Conservation (phyloP, 2,797 vertebrate species). For the Sebastes oblongus region DNA sequence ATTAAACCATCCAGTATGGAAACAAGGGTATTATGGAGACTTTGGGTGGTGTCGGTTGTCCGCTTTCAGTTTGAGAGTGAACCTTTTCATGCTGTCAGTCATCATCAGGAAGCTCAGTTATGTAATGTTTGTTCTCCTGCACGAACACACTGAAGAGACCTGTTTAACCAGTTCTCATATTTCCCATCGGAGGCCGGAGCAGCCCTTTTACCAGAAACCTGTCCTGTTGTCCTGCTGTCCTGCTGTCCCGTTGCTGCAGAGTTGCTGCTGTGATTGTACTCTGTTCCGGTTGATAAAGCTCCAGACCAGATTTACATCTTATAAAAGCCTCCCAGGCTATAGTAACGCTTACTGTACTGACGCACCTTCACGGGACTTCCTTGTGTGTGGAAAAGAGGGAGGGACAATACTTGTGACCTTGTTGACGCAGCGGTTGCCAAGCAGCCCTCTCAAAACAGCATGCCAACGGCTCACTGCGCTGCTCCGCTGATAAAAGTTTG, state of each 20-base stretch:
- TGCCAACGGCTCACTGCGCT: slow-evolving; percentile 26
- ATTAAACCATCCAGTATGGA: no score
- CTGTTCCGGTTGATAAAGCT: neutral
- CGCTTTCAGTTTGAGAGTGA: neutral
- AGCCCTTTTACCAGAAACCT: neutral
- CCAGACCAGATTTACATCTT: slow-evolving; percentile 5
- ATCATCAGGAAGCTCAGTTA: neutral
- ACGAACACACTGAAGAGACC: slow-evolving; percentile 27
- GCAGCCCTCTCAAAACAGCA: slow-evolving; percentile 70
- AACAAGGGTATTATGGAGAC: no score
- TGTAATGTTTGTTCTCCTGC: neutral
- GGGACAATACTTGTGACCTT: slow-evolving; percentile 50
- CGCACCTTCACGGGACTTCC: slow-evolving; percentile 19
- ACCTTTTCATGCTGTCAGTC: neutral
- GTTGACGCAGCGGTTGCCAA: slow-evolving; percentile 69
- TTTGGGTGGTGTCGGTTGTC: no score
- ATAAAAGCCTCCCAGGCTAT: neutral
- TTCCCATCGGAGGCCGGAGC: neutral
- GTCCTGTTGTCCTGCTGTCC: no score
- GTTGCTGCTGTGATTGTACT: neutral
- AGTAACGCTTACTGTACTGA: neutral
- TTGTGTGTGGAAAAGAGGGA: slow-evolving; percentile 2
- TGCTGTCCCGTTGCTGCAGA: neutral
- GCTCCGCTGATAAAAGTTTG: slow-evolving; percentile 42
- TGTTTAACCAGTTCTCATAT: slow-evolving; percentile 49